Evolutionary conservation across 1,140 invertebrate species (phyloP).

Genomic region (Ridgeia piscesae): DNA sequence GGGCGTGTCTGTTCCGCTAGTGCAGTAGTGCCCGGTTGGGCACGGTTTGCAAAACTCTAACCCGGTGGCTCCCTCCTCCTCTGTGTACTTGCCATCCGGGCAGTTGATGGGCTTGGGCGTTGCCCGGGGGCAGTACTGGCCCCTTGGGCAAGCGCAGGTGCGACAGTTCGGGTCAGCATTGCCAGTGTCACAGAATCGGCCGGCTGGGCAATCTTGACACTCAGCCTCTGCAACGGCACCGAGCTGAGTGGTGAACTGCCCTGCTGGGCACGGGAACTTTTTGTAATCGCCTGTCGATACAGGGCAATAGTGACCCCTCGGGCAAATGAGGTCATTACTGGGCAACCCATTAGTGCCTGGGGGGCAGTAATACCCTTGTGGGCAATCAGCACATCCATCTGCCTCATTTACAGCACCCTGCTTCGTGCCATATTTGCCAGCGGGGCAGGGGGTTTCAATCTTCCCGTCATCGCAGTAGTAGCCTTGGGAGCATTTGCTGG

Average conservation of each 20-base stretch:
- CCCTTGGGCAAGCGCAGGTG: constrained; percentile 43
- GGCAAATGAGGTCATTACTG: constrained; percentile 38
- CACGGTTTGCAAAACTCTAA: constrained; percentile 45
- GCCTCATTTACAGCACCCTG: constrained; percentile 33
- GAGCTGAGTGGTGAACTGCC: constrained; percentile 41
- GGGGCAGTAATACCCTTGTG: constrained; percentile 49
- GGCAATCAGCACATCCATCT: constrained; percentile 42
- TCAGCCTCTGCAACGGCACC: constrained; percentile 34
- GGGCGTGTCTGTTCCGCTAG: constrained; percentile 40
- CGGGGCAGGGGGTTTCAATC: constrained; percentile 27
- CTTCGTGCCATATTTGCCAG: constrained; percentile 46
- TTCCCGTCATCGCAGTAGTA: constrained; percentile 49
- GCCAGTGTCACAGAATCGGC: constrained; percentile 44
- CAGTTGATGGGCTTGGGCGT: constrained; percentile 42
- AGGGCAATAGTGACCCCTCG: constrained; percentile 46
- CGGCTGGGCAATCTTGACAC: constrained; percentile 45
- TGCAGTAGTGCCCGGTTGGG: constrained; percentile 49
- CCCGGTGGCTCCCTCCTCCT: constrained; percentile 44
- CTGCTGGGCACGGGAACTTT: constrained; percentile 42
- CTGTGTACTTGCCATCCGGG: constrained; percentile 49
- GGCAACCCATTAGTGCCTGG: constrained; percentile 22
- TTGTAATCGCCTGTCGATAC: constrained; percentile 41
- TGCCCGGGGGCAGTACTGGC: constrained; percentile 45
- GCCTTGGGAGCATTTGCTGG: constrained; percentile 42
- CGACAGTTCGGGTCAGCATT: constrained; percentile 43